phyloP scores from a whole-genome alignment of 2,888 invertebrate genomes.

The Ctena decussata region DNA sequence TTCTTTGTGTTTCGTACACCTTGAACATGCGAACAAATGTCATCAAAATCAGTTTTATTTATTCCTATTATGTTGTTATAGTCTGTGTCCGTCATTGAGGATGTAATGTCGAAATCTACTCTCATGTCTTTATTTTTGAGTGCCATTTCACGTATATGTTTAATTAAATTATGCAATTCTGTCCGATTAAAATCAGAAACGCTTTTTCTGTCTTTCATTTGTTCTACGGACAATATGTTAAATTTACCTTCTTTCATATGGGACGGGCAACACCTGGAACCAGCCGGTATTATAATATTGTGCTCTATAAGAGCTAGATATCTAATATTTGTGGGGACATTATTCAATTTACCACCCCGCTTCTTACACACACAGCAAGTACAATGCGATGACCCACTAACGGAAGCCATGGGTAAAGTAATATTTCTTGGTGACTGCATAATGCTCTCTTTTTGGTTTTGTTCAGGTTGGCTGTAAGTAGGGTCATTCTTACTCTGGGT shows the following conservation, averaged over 20 bases:
- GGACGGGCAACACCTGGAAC: background rate
- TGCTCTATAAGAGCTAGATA: background rate
- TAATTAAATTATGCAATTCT: slow-evolving; percentile 5
- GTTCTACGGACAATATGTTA: background rate
- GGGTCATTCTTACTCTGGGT: too few relatives aligned
- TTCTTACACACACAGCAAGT: background rate
- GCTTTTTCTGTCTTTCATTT: background rate
- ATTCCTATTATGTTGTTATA: slow-evolving; percentile 33
- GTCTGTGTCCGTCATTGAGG: slow-evolving; percentile 16
- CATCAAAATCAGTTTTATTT: slow-evolving; percentile 28
- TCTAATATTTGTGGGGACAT: background rate
- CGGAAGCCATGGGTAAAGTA: too few relatives aligned
- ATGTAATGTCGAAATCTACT: slow-evolving; percentile 39
- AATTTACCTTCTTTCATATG: background rate
- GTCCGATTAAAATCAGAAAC: slow-evolving; percentile 3
- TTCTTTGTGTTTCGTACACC: slow-evolving; percentile 25
- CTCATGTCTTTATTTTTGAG: background rate
- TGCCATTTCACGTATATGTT: background rate
- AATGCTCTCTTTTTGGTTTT: too few relatives aligned
- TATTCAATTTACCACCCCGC: background rate
- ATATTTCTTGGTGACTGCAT: too few relatives aligned
- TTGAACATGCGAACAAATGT: slow-evolving; percentile 27
- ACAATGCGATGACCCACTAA: background rate
- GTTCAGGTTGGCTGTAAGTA: too few relatives aligned
- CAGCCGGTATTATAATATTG: background rate